phyloP scores from a whole-genome alignment of 2,888 invertebrate species.

The Cantharis lateralis region DNA sequence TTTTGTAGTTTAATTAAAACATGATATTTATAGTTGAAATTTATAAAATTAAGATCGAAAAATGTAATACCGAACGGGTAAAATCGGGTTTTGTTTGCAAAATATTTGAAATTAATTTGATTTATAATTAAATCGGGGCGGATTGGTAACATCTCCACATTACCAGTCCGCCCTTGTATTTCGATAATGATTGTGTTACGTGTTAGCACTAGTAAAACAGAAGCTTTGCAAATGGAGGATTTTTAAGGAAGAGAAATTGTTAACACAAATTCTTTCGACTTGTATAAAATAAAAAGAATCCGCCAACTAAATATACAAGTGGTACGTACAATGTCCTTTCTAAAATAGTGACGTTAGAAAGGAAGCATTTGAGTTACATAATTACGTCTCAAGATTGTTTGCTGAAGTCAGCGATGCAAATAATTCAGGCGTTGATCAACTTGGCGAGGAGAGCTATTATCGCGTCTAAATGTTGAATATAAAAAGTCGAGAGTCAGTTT shows the following conservation, averaged over 20 bases:
- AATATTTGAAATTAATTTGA: too few relatives aligned
- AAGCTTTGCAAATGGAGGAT: neutral
- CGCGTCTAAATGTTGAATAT: slow-evolving; percentile 34
- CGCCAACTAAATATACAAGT: neutral
- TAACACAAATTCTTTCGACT: neutral
- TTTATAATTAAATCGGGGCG: too few relatives aligned
- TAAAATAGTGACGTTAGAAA: slow-evolving; percentile 28
- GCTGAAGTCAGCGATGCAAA: slow-evolving; percentile 45
- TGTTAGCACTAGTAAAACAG: neutral
- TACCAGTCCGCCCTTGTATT: neutral
- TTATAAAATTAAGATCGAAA: too few relatives aligned
- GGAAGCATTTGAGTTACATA: slow-evolving; percentile 34
- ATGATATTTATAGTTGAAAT: too few relatives aligned
- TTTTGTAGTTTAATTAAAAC: too few relatives aligned
- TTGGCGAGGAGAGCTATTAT: slow-evolving; percentile 40
- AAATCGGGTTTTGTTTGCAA: too few relatives aligned
- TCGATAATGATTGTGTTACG: neutral
- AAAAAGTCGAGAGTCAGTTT: slow-evolving; percentile 30
- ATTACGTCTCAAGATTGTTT: slow-evolving; percentile 46
- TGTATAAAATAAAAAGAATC: neutral
- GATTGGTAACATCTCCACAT: neutral
- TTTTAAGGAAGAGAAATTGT: neutral
- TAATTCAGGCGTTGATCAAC: slow-evolving; percentile 46
- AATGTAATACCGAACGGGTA: too few relatives aligned
- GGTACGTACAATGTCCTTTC: slow-evolving; percentile 5